phyloP scores from a whole-genome alignment of 92 coral and sea anemone species.

The Hydrozoanthus gracilis region DNA sequence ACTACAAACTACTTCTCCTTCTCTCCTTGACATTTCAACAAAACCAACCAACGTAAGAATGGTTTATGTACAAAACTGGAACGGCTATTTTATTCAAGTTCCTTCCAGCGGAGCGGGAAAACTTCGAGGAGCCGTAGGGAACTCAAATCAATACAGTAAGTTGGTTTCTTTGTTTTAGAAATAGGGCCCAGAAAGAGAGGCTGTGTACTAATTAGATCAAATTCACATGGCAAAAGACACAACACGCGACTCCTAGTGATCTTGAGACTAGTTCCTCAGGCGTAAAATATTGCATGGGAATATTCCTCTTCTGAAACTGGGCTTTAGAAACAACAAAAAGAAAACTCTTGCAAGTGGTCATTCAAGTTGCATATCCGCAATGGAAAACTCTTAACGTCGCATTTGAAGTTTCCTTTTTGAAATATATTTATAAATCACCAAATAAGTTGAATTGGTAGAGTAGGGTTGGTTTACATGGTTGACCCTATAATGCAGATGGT shows the following conservation, averaged over 20 bases:
- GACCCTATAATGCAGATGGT: too few species aligned
- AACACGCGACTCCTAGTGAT: not conserved
- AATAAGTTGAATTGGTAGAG: too few species aligned
- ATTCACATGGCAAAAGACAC: not conserved
- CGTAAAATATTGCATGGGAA: slow-evolving; percentile 12
- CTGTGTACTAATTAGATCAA: not conserved
- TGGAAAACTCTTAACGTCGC: too few species aligned
- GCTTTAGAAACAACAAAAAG: too few species aligned
- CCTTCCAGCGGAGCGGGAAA: slow-evolving; percentile 48
- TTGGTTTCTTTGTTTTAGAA: not conserved
- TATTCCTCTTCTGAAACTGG: too few species aligned
- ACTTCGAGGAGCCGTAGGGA: slow-evolving; percentile 19
- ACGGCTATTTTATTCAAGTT: slow-evolving; percentile 65
- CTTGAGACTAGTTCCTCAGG: not conserved
- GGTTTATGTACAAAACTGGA: slow-evolving; percentile 61
- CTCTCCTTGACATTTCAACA: slow-evolving; percentile 1
- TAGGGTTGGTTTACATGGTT: too few species aligned
- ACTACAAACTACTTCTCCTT: not conserved
- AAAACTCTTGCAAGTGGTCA: too few species aligned
- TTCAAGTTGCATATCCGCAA: too few species aligned
- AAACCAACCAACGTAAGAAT: slow-evolving; percentile 52
- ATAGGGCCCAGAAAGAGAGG: not conserved
- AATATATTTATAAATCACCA: too few species aligned
- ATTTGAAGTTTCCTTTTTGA: too few species aligned
- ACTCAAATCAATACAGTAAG: slow-evolving; percentile 36